phyloP scores from a whole-genome alignment of 1,140 invertebrate genomes.

The Paraescarpia echinospica region DNA sequence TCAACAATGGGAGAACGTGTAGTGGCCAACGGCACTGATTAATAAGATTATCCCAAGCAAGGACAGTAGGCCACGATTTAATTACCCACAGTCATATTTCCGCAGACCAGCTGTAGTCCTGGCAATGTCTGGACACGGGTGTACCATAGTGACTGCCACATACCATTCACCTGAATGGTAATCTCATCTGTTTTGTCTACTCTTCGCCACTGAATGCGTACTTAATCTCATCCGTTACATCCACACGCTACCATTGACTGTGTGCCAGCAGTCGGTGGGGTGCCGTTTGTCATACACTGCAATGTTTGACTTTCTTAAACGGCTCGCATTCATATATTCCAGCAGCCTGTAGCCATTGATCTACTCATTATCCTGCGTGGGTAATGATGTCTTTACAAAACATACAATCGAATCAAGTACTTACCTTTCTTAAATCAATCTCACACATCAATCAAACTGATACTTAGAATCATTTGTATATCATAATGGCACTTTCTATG shows the following conservation, averaged over 20 bases:
- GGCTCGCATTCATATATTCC: neutral
- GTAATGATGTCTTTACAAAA: neutral
- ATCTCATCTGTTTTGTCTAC: no score
- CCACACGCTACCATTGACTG: neutral
- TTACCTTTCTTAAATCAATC: neutral
- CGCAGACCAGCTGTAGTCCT: neutral
- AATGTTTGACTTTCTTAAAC: neutral
- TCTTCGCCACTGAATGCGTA: neutral
- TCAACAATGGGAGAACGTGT: neutral
- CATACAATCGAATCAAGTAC: neutral
- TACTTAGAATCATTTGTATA: neutral
- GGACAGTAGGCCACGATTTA: neutral
- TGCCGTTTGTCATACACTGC: neutral
- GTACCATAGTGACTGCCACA: neutral
- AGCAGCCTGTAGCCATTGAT: neutral
- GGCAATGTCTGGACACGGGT: neutral
- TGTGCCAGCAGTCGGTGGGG: neutral
- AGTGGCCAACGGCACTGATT: neutral
- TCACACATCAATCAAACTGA: neutral
- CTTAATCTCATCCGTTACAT: neutral
- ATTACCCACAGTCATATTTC: neutral
- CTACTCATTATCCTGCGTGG: neutral
- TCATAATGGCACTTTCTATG: no score
- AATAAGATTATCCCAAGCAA: neutral
- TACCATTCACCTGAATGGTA: neutral